Percentiles rank a stretch among this genome's conserved stretches.
These are phyloP conservation scores for Monochamus saltuarius DNA, from an alignment of 1,140 invertebrate genomes.

Conservation along the genomic window DNA sequence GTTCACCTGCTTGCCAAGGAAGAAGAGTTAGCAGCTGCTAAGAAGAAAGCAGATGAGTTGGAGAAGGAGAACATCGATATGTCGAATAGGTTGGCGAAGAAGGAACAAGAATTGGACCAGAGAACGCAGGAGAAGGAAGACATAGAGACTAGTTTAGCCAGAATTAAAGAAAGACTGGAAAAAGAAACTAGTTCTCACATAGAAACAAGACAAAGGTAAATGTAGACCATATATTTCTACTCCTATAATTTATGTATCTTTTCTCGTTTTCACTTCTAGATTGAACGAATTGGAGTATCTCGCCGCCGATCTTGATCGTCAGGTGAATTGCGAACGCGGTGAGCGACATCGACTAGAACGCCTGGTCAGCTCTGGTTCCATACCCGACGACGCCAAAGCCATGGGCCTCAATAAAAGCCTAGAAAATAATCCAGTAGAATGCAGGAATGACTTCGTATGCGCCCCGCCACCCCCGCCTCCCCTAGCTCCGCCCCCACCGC, in stretches of 20 bases:
- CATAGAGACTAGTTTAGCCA: constrained; percentile 76
- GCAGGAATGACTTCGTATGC: constrained; percentile 53
- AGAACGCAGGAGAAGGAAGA: constrained; percentile 91
- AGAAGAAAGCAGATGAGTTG: constrained; percentile 82
- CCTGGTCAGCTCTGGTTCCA: constrained; percentile 81
- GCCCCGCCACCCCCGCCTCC: constrained; percentile 63
- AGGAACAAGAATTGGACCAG: constrained; percentile 90
- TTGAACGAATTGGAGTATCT: constrained; percentile 72
- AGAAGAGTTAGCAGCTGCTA: constrained; percentile 85
- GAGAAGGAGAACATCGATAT: constrained; percentile 89
- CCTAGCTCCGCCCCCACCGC: constrained; percentile 57
- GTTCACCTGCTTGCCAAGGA: constrained; percentile 91
- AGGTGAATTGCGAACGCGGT: constrained; percentile 78
- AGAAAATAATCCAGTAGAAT: constrained; percentile 36
- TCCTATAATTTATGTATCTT: too few species aligned
- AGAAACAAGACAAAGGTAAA: constrained; percentile 75
- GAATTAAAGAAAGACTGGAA: constrained; percentile 87
- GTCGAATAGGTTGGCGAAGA: constrained; percentile 81
- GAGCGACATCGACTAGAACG: constrained; percentile 81
- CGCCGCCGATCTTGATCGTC: constrained; percentile 69
- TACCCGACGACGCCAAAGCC: constrained; percentile 91
- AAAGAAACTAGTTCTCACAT: constrained; percentile 84
- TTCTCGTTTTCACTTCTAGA: constrained; percentile 29
- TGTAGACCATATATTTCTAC: too few species aligned
- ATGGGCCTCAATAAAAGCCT: constrained; percentile 42